Conservation (phyloP, 1,140 invertebrate genomes). For the Trichonephila inaurata region DNA sequence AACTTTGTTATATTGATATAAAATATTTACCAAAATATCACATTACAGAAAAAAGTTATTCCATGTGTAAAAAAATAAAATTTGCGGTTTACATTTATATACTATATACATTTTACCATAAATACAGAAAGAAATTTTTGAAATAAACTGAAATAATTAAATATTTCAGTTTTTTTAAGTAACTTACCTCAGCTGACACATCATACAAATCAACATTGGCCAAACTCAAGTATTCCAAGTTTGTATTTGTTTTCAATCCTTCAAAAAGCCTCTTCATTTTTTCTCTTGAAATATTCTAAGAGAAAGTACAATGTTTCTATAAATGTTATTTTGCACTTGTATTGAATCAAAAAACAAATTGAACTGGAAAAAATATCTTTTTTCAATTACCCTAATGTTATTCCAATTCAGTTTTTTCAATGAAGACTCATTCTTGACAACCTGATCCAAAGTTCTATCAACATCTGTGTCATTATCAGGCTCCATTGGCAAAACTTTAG, state of each 20-base stretch:
- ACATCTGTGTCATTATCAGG: slow-evolving; percentile 97
- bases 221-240: slow-evolving; percentile 94
- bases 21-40: too few species aligned
- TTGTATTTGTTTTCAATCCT: slow-evolving; percentile 92
- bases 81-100: too few species aligned
- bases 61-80: too few species aligned
- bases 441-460: slow-evolving; percentile 92
- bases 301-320: not conserved
- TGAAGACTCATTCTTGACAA: slow-evolving; percentile 89
- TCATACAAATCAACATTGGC: slow-evolving; percentile 97
- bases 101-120: too few species aligned
- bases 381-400: slow-evolving; percentile 90
- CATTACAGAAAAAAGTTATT: too few species aligned
- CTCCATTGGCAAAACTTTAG: slow-evolving; percentile 93
- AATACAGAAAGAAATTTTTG: too few species aligned
- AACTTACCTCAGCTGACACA: slow-evolving; percentile 86
- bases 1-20: too few species aligned
- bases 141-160: too few species aligned
- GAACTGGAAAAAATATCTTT: not conserved
- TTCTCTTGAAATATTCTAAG: slow-evolving; percentile 97
- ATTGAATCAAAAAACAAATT: not conserved
- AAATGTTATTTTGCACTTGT: not conserved
- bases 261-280: slow-evolving; percentile 95
- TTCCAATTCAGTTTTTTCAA: slow-evolving; percentile 96
- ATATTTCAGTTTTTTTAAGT: not conserved